Conservation (phyloP, 2,888 invertebrate species). For the Caenorhabditis wallacei region DNA sequence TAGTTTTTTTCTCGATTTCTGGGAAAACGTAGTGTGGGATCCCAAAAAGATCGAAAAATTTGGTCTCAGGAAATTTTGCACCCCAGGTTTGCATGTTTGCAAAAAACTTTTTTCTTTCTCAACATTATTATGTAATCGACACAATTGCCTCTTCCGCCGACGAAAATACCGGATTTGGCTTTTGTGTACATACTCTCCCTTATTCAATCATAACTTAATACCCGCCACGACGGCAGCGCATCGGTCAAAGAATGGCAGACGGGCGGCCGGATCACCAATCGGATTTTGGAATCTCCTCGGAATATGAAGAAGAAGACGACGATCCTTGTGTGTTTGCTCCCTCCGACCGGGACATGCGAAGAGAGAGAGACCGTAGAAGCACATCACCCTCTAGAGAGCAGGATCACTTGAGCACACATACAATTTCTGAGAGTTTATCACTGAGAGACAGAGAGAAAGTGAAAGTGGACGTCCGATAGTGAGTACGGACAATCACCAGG, state of each 20-base stretch:
- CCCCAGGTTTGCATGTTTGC: neutral
- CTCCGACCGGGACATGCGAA: constrained; percentile 45
- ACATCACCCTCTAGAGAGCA: constrained; percentile 47
- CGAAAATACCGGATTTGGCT: constrained; percentile 18
- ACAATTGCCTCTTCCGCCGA: constrained; percentile 5
- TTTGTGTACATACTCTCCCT: constrained; percentile 8
- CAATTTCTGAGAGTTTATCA: constrained; percentile 59
- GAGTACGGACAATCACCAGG: constrained; percentile 35
- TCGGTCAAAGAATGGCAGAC: constrained; percentile 58
- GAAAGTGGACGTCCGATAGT: constrained; percentile 51
- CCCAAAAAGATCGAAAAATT: neutral
- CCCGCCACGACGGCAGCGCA: constrained; percentile 9
- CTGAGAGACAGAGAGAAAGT: constrained; percentile 23
- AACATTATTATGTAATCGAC: constrained; percentile 18
- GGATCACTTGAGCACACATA: constrained; percentile 68
- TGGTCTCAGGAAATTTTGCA: no score
- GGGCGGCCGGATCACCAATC: constrained; percentile 17
- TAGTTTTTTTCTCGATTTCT: neutral
- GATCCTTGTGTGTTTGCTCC: constrained; percentile 60
- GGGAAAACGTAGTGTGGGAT: neutral
- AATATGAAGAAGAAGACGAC: neutral
- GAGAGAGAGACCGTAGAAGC: neutral
- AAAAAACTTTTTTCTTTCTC: neutral
- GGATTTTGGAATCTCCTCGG: constrained; percentile 12
- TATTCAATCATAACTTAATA: constrained; percentile 48